These are phyloP conservation scores for Platycheirus albimanus DNA, from an alignment of 2,888 invertebrate genomes.

Conservation along the genomic window DNA sequence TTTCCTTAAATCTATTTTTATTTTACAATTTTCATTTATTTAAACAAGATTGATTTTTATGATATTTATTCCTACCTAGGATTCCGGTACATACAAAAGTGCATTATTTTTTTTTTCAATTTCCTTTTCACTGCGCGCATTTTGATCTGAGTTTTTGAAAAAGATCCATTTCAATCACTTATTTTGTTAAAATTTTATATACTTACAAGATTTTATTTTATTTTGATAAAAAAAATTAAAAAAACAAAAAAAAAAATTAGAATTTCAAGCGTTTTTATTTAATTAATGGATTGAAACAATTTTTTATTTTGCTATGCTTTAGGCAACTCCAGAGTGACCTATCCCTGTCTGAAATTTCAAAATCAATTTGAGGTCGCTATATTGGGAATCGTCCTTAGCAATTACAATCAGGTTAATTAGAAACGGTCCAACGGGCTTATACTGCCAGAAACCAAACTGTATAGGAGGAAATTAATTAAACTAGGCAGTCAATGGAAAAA, in stretches of 20 bases:
- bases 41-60: constrained; percentile 16
- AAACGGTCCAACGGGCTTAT: constrained; percentile 38
- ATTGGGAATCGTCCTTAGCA: constrained; percentile 18
- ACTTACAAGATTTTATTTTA: constrained; percentile 20
- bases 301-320: constrained; percentile 23
- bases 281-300: constrained; percentile 53
- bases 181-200: background rate
- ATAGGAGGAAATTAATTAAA: constrained; percentile 58
- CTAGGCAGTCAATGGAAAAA: background rate
- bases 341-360: too few relatives aligned
- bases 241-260: constrained; percentile 24
- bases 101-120: constrained; percentile 35
- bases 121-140: constrained; percentile 38
- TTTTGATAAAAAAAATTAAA: background rate
- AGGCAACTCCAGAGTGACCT: too few relatives aligned
- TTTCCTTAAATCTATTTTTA: constrained; percentile 41
- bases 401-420: constrained; percentile 70
- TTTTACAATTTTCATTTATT: background rate
- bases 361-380: background rate
- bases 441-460: constrained; percentile 24
- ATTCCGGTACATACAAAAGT: constrained; percentile 54
- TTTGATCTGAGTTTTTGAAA: constrained; percentile 4
- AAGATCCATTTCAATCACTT: background rate
- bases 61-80: constrained; percentile 37
- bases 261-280: constrained; percentile 9